Evolutionary conservation across 2,113 vertebrate species (phyloP), one percentile per base, ranked within the genome.

Genomic region (Spea bombifrons): DNA sequence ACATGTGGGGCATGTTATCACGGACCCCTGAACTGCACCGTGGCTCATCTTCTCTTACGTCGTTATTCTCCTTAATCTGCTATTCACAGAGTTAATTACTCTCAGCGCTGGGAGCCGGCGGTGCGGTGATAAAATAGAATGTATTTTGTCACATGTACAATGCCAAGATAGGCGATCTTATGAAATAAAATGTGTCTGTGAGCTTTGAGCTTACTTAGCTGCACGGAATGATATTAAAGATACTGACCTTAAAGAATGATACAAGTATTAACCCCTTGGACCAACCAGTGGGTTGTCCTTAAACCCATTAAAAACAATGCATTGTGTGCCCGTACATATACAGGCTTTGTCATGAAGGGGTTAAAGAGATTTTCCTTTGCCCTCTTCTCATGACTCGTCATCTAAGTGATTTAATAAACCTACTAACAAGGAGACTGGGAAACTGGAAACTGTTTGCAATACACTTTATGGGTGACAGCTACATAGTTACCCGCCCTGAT

Each of bases 401-500:
- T 52, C 45, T 52, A 7, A 50, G 79, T 53, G 78, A 81, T 82
- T 81, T 83, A 83, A 84, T 85, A 81, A 76, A 73, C 79, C 81
- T 84, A 81, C 79, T 85, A 84, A 84, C 70, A 10, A 82, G 75
- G 71, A 30, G 76, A 65, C 63, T 7, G 9, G 55, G 55, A 75
- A 50, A 71, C 46, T 12, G 48, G 45, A 72, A 49, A 72, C 50
- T 50, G 55, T 66, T 49, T 71, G 9, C 47, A 10, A 48, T 63
- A 71, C 13, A 2, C 55, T 43, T 63, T 4, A 4, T 59, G 4
- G 10, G 4, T 30, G 55, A 59, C 55, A 12, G 10, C 55, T 59
- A 13, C 10, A 9, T 13, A 59, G 55, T 59, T 59, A 9, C 15
- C 10, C 8, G 10, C 4, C 1, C 55, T 59, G 55, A 59, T 59